Percentiles rank a stretch among this genome's conserved stretches.
Evolutionary conservation across 2,797 vertebrate species (phyloP).

Genomic region (Enteromius afrohamiltoni): DNA sequence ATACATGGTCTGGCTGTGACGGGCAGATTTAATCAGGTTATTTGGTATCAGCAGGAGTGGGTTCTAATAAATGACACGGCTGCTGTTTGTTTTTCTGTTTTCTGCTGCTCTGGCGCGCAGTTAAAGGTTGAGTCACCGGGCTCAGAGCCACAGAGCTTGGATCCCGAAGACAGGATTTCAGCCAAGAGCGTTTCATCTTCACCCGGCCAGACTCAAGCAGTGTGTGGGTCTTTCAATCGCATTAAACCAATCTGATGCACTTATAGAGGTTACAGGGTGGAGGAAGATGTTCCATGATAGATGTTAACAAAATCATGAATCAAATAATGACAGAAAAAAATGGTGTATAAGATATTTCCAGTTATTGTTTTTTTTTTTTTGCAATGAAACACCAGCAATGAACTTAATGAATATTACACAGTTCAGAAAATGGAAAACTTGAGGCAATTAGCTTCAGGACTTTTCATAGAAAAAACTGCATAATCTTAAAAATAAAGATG

Average conservation of each 20-base stretch:
- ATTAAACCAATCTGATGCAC: conserved; percentile 34
- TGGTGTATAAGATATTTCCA: background rate
- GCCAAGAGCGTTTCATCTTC: conserved; percentile 40
- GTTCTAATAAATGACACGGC: conserved; percentile 38
- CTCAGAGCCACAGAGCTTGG: conserved; percentile 33
- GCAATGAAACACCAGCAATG: background rate
- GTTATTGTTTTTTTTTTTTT: background rate
- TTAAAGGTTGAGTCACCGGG: conserved; percentile 51
- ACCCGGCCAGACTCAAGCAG: conserved; percentile 46
- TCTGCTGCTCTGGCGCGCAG: conserved; percentile 33
- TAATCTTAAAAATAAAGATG: too few relatives aligned
- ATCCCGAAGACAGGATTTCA: conserved; percentile 24
- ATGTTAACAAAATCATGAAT: background rate
- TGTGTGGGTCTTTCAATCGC: conserved; percentile 27
- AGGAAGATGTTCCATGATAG: conserved; percentile 2
- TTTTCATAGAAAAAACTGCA: background rate
- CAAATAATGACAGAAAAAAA: background rate
- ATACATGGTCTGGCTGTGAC: conserved; percentile 21
- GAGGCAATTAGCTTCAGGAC: background rate
- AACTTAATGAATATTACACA: background rate
- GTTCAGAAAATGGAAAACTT: background rate
- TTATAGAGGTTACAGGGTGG: background rate
- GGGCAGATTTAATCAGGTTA: conserved; percentile 21
- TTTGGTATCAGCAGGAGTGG: background rate
- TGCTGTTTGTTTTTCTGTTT: conserved; percentile 35